Evolutionary conservation across 2,888 invertebrate species (phyloP), one percentile per base, ranked within the genome.

Genomic region (Shargacucullia verbasci): DNA sequence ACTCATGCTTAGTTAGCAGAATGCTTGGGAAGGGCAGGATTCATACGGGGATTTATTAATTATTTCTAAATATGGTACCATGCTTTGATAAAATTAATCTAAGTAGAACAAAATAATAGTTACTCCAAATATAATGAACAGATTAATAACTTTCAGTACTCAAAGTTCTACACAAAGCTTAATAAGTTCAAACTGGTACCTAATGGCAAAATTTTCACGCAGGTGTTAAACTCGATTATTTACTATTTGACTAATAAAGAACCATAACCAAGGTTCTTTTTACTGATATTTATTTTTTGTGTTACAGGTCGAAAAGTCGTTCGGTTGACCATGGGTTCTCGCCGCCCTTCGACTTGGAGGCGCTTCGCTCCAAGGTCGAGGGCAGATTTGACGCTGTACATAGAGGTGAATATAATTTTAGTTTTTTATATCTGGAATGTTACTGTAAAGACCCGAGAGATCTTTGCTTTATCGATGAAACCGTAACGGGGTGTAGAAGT

Each of bases 281-380:
- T n/a, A n/a, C 48, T 73, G 12, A 73, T 50, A 5, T 31, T 40
- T 25, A 37, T 40, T 47, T 68, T 2, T 60, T 56, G 49, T 76
- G 57, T 95, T 95, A 70, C 95, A 98, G 98, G 97, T 98, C 97
- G 90, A 98, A 98, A 93, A 98, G 98, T 89, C 96, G 97, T 80
- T 98, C 98, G 81, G 98, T 98, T 82, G 98, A 98, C 94, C 98
- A 98, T 95, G 98, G 98, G 83, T 96, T 98, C 85, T 95, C 97
- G 69, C 95, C 97, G 74, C 97, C 97, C 67, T 97, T 97, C 88
- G 98, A 98, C 93, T 95, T 98, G 94, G 97, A 97, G 77, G 95
- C 97, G 54, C 95, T 98, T 64, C 96, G 97, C 80, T 96, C 97
- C 84, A 97, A 97, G 94, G 97, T 98, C 84, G 98, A 98, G 92